phyloP scores from a whole-genome alignment of 2,888 invertebrate genomes.

The Sialis lutaria region DNA sequence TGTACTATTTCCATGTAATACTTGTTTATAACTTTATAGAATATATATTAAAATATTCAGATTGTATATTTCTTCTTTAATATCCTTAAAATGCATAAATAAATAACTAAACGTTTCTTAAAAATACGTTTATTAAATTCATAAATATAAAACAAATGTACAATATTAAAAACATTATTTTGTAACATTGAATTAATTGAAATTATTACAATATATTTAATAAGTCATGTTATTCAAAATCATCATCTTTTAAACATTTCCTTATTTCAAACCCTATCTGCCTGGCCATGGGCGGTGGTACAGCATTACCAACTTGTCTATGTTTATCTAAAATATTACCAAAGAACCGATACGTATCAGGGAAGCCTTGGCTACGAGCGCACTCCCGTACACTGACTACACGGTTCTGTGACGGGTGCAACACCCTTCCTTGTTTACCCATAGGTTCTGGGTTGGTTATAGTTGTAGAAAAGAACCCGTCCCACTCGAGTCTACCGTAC shows the following conservation, averaged over 20 bases:
- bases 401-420: slow-evolving; percentile 63
- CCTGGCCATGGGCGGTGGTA: slow-evolving; percentile 59
- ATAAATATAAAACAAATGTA: too few relatives aligned
- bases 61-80: too few relatives aligned
- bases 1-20: too few relatives aligned
- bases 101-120: too few relatives aligned
- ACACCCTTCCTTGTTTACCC: slow-evolving; percentile 76
- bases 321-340: slow-evolving; percentile 63
- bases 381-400: slow-evolving; percentile 79
- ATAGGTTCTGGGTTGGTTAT: slow-evolving; percentile 78
- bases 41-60: too few relatives aligned
- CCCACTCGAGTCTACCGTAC: slow-evolving; percentile 67
- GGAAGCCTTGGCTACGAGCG: slow-evolving; percentile 75
- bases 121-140: too few relatives aligned
- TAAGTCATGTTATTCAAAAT: too few relatives aligned
- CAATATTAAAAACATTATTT: too few relatives aligned
- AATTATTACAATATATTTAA: too few relatives aligned
- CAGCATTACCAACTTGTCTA: slow-evolving; percentile 76
- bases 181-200: too few relatives aligned
- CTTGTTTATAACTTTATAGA: too few relatives aligned
- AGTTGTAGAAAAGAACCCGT: slow-evolving; percentile 72
- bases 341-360: slow-evolving; percentile 55
- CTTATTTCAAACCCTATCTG: slow-evolving; percentile 30
- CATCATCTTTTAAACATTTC: slow-evolving; percentile 8
- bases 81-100: too few relatives aligned